Base-by-base conservation (phyloP, 2,113 vertebrate species). In the Petrocephalus microphthalmus region DNA sequence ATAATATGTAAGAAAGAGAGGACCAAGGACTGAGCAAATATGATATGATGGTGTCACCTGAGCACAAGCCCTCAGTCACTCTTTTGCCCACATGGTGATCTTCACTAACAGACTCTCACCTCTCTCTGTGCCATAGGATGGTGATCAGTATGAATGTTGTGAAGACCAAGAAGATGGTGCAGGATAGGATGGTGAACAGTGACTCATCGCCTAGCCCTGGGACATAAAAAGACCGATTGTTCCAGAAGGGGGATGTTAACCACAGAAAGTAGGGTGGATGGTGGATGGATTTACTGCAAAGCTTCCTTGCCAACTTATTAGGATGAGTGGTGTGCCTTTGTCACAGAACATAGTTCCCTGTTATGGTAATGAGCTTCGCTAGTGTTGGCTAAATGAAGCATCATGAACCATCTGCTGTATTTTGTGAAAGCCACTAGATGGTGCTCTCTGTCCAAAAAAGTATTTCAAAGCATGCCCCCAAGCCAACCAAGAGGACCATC, bases 171-270 rank as follows among this genome's bases (percentile, higher is more conserved):
- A 56, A 67, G 33, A 52, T 57, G 67, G 45, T 42, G 22, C 29
- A 83, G 54, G 45, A 57, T 37, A 93, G 0, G 5, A 88, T 60
- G 5, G 52, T 82, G 7, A 88, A 42, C 82, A 91, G 6, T 6
- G 82, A 87, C 29, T 89, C 13, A 37, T 94, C 89, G 19, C 91
- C 90, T 7, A 74, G 56, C 10, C 49, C 94, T 95, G 87, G 60
- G 25, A 85, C 83, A 84, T 33, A 60, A 60, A 88, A 45, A 88
- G 42, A 88, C 87, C 78, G 86, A 90, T 60, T 64, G 57, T 88
- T 37, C 33, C 54, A 47, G n/a, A 90, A 3, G 51, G n/a, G 57
- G 71, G 33, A 84, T 54, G 57, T 19, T 60, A 45, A 22, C 25
- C 54, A 56, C 57, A 71, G 7, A 60, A 88, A 33, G 88, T 5